Base-by-base conservation (phyloP, 2,113 vertebrate species). In the Lagenorhynchus albirostris region DNA sequence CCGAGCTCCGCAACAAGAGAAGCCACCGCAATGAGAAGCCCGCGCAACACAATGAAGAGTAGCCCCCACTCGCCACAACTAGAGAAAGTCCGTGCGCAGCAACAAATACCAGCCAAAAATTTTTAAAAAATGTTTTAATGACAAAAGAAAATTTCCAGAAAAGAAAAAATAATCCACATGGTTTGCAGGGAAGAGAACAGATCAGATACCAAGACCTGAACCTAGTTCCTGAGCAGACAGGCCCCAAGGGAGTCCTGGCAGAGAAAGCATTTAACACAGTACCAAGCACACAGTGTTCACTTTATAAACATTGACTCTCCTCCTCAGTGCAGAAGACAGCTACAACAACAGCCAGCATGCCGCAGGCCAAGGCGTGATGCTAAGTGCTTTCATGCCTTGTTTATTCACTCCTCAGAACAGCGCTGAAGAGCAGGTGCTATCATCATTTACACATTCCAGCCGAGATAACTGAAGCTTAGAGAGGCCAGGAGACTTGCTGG, bases 281-380 rank as follows among this genome's bases (percentile, higher is more conserved):
- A 8, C 74, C 13, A 26, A 41, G 62, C 21, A 33, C 25, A 6
- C 20, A 5, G 38, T 0, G 5, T 23, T 55, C 50, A 18, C 53
- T 18, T 55, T 62, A 7, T 26, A 23, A 50, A n/a, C 8, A 8
- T 0, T 18, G 38, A 55, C 13, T 2, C n/a, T 2, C 18, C 12
- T 23, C 38, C 62, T 87, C 18, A 53, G 9, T 0, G 6, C 53
- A n/a, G 74, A 76, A 23, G 67, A 29, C 23, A 4, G 55, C n/a
- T 73, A 0, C 1, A 33, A n/a, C 50, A 8, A 13, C 10, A 62
- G 53, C 26, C 95, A 50, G 20, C 26, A 12, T 0, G 5, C 58
- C 15, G 31, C 55, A 9, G 60, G 26, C 62, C 33, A 26, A 47
- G 65, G 89, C 9, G 6, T 26, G 8, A 26, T 8, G 11, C 31